These are phyloP conservation scores for Ahaetulla prasina DNA, from an alignment of 2,113 vertebrate genomes.

Conservation along the genomic window DNA sequence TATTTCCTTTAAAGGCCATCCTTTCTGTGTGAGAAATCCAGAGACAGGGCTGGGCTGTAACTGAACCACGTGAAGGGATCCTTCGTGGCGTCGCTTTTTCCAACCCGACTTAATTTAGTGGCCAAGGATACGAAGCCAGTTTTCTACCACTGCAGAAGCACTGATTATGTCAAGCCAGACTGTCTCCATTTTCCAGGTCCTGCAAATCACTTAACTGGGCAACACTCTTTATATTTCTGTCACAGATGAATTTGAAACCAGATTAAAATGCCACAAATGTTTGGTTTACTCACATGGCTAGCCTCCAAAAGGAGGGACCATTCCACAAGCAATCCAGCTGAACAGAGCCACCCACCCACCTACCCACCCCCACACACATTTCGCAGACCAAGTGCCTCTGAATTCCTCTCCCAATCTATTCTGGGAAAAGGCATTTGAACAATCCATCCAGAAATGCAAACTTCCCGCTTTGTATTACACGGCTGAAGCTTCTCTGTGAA, in stretches of 20 bases:
- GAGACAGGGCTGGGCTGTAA: not conserved
- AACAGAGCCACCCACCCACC: not conserved
- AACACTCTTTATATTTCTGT: not conserved
- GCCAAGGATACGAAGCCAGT: not conserved
- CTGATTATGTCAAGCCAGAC: constrained; percentile 19
- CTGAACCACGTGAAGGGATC: not conserved
- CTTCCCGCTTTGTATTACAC: not conserved
- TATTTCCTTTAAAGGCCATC: not conserved
- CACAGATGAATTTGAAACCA: constrained; percentile 30
- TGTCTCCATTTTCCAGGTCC: constrained; percentile 1
- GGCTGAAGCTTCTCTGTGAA: constrained; percentile 7
- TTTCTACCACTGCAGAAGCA: not conserved
- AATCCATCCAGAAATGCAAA: constrained; percentile 31
- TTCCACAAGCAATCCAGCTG: not conserved
- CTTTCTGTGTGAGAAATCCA: not conserved
- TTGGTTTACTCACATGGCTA: constrained; percentile 3
- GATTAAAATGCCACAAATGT: not conserved
- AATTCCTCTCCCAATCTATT: not conserved
- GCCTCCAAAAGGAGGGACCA: not conserved
- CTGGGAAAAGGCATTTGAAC: constrained; percentile 44
- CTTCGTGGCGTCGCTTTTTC: not conserved
- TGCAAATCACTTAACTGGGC: not conserved
- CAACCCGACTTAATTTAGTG: not conserved
- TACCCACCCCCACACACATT: not conserved
- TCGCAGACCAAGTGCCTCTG: not conserved